Evolutionary conservation across 2,888 invertebrate species (phyloP).

Genomic region (Dyspetes luteomarginatus): DNA sequence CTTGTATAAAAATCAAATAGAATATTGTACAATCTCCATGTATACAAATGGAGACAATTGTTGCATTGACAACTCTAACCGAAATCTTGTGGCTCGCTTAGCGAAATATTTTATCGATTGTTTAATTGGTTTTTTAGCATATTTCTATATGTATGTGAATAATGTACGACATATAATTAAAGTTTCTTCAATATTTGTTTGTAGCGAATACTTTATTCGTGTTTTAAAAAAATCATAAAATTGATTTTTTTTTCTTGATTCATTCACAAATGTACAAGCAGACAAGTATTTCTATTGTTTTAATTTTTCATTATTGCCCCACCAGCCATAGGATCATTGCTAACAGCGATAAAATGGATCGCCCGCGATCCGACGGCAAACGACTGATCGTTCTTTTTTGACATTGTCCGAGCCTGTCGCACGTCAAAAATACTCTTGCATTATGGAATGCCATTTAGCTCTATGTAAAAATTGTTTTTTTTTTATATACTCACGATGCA

Average conservation of each 20-base stretch:
- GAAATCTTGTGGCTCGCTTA: neutral
- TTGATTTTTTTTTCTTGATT: neutral
- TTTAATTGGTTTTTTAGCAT: no score
- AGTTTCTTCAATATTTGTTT: neutral
- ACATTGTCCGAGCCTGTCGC: neutral
- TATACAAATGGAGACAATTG: neutral
- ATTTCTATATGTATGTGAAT: no score
- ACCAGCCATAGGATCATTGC: neutral
- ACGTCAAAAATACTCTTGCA: neutral
- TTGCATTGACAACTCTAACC: neutral
- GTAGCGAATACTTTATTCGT: neutral
- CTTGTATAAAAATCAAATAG: neutral
- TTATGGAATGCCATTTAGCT: neutral
- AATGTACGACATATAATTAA: no score
- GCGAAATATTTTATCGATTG: neutral
- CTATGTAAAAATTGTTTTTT: neutral
- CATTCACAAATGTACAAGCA: neutral
- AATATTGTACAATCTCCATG: neutral
- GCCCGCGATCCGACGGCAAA: conserved; percentile 68
- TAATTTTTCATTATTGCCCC: no score
- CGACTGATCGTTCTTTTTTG: conserved; percentile 18
- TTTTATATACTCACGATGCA: conserved; percentile 77
- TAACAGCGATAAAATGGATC: conserved; percentile 22
- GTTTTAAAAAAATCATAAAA: neutral
- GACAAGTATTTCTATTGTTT: no score